Evolutionary conservation across 1,140 invertebrate genomes (phyloP), one percentile per base, ranked within the genome.

Genomic region (Varroa destructor): DNA sequence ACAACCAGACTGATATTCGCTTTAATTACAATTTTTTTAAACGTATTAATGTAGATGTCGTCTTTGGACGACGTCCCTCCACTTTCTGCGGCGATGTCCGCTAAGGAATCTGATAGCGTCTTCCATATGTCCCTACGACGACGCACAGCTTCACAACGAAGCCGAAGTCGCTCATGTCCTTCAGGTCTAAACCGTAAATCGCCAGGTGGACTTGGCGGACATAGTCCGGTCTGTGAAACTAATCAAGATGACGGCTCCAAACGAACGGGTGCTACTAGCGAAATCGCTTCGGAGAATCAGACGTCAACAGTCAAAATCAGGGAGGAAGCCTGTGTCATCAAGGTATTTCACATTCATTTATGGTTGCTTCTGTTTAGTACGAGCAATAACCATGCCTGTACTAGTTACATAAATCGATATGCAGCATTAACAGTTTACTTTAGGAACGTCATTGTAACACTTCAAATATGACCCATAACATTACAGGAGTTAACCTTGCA

Each of bases 81-180:
- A 3, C 37, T 67, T 3, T 67, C 61, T 5, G 46, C 61, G 12
- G 61, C 61, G 10, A 67, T 37, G 10, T 67, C 61, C 12, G 61
- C 61, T 12, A 67, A 67, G 46, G 61, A 67, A 8, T 67, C 61
- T 12, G 61, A 67, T 67, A 67, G 37, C 46, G 61, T 67, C 40
- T 67, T 67, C 37, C 61, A 67, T 46, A 67, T 67, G 61, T 67
- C 61, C 36, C 61, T 67, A 3, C 61, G 61, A 37, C 61, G 61
- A 37, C 40, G 46, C 12, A 40, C 61, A 8, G 46, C 61, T 2
- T 46, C 61, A 8, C 61, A 67, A 5, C 40, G 46, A 67, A 67
- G 61, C 8, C 40, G 46, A 37, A 67, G 61, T 37, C 40, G 61
- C 3, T 67, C 61, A 5, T 67, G 61, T 8, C 61, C 61, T 2